Evolutionary conservation across 2,888 invertebrate genomes (phyloP), one percentile per base, ranked within the genome.

Genomic region (Hermaeophaga mercurialis): DNA sequence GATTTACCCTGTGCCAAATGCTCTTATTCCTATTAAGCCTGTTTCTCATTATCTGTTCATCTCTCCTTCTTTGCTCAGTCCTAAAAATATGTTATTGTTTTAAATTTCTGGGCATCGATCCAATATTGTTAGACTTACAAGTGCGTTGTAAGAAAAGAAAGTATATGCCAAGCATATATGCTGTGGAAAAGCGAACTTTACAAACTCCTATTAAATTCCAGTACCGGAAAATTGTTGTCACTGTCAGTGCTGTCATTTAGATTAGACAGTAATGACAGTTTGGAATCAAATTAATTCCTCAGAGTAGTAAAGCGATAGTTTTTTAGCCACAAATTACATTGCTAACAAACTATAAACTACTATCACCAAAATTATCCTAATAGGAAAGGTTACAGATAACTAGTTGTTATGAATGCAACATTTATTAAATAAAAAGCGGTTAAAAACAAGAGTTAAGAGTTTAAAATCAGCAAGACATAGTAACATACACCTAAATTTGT

Each of bases 11-110:
- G 66, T 52, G 66, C 72, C 66, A 80, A 67, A 67, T 63, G 57
- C 68, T 69, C 52, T 67, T 70, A 54, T 71, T 77, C 56, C 73
- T 77, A 7, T 79, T 67, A 43, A 79, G 78, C 1, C 82, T 76
- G 9, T 79, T 78, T 38, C 77, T 73, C 57, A 81, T 76, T 12
- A 80, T 78, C 66, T 82, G 80, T 69, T 86, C 85, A 63, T 87
- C 86, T 9, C 76, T 67, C 18, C 79, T 79, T 0, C 85, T 82
- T 70, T 83, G 82, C 66, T 84, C 82, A 70, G 81, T 81, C 72
- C 87, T 88, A 72, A 56, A 68, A 72, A 65, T 53, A 68, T 5
- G 14, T 17, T 2, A 12, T 38, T 12, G 6, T 38, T 38, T 3
- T 33, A 33, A 33, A 15, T 36, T 36, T 36, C 12, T 36, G 14